phyloP scores from a whole-genome alignment of 2,888 invertebrate species.

The Escarpia spicata region DNA sequence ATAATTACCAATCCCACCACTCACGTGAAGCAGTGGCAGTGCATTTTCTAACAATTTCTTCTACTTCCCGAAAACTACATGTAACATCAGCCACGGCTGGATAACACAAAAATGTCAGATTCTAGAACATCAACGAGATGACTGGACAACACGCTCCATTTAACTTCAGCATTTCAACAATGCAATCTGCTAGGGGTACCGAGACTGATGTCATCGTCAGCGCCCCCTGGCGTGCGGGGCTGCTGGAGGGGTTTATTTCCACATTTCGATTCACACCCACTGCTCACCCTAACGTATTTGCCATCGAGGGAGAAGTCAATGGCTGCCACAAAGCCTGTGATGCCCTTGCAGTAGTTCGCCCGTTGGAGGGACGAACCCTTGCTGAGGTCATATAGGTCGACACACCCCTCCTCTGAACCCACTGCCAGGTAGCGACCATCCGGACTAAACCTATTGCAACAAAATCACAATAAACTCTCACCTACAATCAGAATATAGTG shows the following conservation, averaged over 20 bases:
- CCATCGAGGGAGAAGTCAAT: slow-evolving; percentile 65
- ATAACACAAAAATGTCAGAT: no score
- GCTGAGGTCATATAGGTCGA: slow-evolving; percentile 62
- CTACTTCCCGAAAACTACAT: not conserved
- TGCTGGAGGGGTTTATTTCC: not conserved
- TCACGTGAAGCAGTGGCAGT: no score
- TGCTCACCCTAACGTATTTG: slow-evolving; percentile 58
- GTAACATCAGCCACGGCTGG: no score
- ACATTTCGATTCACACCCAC: not conserved
- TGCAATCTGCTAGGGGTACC: no score
- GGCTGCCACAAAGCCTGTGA: slow-evolving; percentile 60
- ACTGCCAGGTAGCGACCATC: slow-evolving; percentile 60
- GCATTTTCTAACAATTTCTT: no score
- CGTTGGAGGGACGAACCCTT: slow-evolving; percentile 50
- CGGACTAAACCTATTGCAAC: slow-evolving; percentile 60
- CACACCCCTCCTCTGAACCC: slow-evolving; percentile 61
- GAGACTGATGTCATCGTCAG: no score
- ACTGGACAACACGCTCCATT: no score
- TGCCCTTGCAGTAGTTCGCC: slow-evolving; percentile 61
- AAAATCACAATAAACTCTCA: not conserved
- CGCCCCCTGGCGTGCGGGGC: no score
- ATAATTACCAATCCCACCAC: no score
- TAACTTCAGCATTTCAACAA: no score
- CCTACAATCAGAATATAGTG: not conserved
- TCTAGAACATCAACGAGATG: no score